Conservation (phyloP, 92 coral and sea anemone species). For the Isaurus tuberculatus region DNA sequence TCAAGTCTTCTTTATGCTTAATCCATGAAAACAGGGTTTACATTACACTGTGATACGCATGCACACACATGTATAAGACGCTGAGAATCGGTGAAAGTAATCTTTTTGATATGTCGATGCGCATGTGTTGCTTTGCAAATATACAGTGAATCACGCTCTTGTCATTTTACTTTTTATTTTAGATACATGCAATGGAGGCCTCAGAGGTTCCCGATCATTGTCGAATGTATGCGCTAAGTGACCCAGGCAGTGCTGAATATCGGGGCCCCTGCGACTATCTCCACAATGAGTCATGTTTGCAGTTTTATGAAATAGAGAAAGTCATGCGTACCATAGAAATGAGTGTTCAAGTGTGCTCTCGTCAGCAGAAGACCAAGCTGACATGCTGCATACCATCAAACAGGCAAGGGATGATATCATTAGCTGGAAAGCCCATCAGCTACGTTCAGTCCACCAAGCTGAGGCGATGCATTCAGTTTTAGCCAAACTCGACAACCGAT, state of each 20-base stretch:
- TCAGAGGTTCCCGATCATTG: conserved; percentile 1
- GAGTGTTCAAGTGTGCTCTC: conserved; percentile 42
- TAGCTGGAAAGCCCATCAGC: conserved; percentile 64
- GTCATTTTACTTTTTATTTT: background rate
- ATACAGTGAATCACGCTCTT: background rate
- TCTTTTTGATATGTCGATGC: background rate
- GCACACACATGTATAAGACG: background rate
- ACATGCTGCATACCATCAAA: conserved; percentile 49
- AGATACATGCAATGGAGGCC: conserved; percentile 6
- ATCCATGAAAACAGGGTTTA: no score
- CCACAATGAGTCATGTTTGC: conserved; percentile 14
- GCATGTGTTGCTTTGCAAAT: background rate
- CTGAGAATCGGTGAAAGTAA: background rate
- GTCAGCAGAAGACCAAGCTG: conserved; percentile 40
- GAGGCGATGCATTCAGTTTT: conserved; percentile 62
- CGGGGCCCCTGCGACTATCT: background rate
- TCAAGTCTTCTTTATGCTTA: no score
- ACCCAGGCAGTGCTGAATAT: background rate
- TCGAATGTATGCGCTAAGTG: conserved; percentile 13
- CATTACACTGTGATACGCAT: background rate
- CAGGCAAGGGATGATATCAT: conserved; percentile 52
- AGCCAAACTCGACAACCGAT: conserved; percentile 43
- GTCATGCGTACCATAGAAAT: conserved; percentile 42
- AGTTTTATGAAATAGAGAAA: conserved; percentile 11
- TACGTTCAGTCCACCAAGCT: conserved; percentile 61